These are phyloP conservation scores for Entomyzon cyanotis DNA, from an alignment of 2,113 vertebrate species.

Conservation along the genomic window DNA sequence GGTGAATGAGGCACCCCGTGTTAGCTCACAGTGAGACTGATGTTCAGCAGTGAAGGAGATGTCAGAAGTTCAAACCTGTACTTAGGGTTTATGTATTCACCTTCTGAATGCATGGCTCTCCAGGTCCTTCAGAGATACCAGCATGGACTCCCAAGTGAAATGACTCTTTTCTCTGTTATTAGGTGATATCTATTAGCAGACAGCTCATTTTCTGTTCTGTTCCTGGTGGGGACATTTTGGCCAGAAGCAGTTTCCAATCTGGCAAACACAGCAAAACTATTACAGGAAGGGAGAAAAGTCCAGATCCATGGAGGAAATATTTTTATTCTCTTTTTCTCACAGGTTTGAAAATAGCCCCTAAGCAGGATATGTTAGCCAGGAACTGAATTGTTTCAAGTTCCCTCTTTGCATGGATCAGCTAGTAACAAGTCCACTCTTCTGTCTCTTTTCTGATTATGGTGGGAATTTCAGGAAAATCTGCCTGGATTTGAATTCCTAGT, in stretches of 20 bases:
- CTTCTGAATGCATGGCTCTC: not conserved
- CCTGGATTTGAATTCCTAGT: not conserved
- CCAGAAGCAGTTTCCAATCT: conserved; percentile 39
- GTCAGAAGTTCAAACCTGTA: not conserved
- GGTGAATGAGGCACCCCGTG: not conserved
- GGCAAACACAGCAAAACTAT: not conserved
- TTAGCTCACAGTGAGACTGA: not conserved
- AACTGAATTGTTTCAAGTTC: conserved; percentile 2
- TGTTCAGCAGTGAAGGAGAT: not conserved
- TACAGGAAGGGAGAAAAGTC: conserved; percentile 8
- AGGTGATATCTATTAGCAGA: conserved; percentile 31
- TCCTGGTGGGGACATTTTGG: not conserved
- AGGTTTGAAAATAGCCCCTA: conserved; percentile 15
- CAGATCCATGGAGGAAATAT: conserved; percentile 30
- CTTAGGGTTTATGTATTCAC: not conserved
- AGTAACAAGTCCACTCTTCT: not conserved
- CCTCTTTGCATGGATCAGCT: not conserved
- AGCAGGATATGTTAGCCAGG: not conserved
- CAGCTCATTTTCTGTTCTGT: conserved; percentile 15
- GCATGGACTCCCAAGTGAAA: not conserved
- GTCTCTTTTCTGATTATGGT: not conserved
- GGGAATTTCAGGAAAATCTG: not conserved
- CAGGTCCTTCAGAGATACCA: not conserved
- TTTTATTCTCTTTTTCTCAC: conserved; percentile 20
- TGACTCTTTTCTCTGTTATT: not conserved